Evolutionary conservation across 2,888 invertebrate species (phyloP), one percentile per base, ranked within the genome.

Genomic region (Xestoiulus laeticollis): DNA sequence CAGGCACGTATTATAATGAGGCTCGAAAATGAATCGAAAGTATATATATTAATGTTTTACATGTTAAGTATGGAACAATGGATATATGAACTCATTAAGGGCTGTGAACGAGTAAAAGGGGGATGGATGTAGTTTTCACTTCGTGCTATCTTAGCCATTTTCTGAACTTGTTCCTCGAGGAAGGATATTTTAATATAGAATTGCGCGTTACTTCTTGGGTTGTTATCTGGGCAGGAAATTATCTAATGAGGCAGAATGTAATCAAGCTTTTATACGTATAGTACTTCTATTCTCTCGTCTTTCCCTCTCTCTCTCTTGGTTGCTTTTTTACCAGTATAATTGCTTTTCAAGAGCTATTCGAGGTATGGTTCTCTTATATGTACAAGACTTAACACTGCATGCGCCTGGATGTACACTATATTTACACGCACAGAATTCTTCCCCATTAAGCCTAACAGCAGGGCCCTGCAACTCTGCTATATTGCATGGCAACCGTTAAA

Each of bases 241-340:
- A 85, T 85, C 44, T 85, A 85, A 85, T 44, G 85, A 85, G 85
- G 85, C 85, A 85, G 43, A 85, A 85, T 85, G 85, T 85, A 85
- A 85, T 85, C 85, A 85, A 85, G 85, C 38, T 85, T 85, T 85
- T 22, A 85, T 44, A 38, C 85, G 84, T 85, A n/a, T n/a, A 38
- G 38, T 44, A 43, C 26, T 85, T 85, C 85, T 22, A 43, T 85
- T 85, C 85, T 84, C n/a, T 32, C 68, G 26, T 84, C 32, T 84
- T 33, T n/a, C 33, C 84, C 84, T 32, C 22, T 85, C 85, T 44
- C 38, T 84, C 84, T 85, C 44, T 85, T n/a, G 78, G 44, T 22
- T 38, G 85, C 44, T 38, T 85, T 85, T 85, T 85, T 43, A 85
- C 85, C 43, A 44, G 38, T 85, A 44, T 85, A 85, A 85, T 85